phyloP scores from a whole-genome alignment of 2,113 vertebrate genomes.

The Ciconia maguari region DNA sequence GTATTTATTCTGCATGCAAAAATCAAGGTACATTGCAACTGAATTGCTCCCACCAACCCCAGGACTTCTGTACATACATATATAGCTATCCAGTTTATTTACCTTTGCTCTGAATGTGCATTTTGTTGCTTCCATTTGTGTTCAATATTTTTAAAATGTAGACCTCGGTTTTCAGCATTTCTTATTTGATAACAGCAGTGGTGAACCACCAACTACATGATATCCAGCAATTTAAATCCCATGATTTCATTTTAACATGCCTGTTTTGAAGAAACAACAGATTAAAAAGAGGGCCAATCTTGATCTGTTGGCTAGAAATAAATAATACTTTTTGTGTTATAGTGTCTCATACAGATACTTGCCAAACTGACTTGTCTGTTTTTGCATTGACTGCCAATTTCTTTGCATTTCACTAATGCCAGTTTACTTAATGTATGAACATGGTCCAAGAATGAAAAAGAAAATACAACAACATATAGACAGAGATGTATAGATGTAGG shows the following conservation, averaged over 20 bases:
- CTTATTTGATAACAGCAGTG: not conserved
- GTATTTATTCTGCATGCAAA: not conserved
- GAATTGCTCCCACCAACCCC: not conserved
- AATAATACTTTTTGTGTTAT: not conserved
- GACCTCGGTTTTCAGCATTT: not conserved
- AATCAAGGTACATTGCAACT: not conserved
- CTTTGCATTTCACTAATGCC: not conserved
- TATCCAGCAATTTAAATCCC: not conserved
- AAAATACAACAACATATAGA: not conserved
- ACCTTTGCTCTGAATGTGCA: not conserved
- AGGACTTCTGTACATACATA: not conserved
- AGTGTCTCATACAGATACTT: not conserved
- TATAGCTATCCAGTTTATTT: not conserved
- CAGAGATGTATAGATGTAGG: not conserved
- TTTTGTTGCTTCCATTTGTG: not conserved
- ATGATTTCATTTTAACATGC: fast-evolving
- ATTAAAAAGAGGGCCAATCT: not conserved
- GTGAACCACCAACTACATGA: not conserved
- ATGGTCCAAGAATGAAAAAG: not conserved
- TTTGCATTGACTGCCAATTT: not conserved
- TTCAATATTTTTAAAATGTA: not conserved
- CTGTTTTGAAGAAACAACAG: not conserved
- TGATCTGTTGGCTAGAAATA: not conserved
- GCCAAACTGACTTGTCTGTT: not conserved
- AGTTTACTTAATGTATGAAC: not conserved